Evolutionary conservation across 1,140 invertebrate species (phyloP).

Genomic region (Drosophila sechellia): DNA sequence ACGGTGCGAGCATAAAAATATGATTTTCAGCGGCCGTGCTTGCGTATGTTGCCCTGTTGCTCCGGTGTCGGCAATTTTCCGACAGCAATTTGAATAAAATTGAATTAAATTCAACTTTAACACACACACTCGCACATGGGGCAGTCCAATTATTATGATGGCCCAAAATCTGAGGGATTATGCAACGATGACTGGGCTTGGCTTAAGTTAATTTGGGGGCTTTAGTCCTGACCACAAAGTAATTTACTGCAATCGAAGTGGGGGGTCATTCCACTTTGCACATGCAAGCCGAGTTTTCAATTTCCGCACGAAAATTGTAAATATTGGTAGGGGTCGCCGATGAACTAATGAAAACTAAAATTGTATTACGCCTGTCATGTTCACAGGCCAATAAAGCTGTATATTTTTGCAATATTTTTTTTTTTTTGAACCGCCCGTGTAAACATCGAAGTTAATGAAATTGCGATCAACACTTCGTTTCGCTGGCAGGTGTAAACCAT

Average conservation of each 20-base stretch:
- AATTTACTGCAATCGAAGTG: slow-evolving; percentile 44
- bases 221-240: slow-evolving; percentile 31
- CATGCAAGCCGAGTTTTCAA: slow-evolving; percentile 18
- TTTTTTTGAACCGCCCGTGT: slow-evolving; percentile 8
- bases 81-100: slow-evolving; percentile 77
- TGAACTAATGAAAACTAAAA: slow-evolving; percentile 3
- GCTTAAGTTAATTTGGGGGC: slow-evolving; percentile 39
- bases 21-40: slow-evolving; percentile 56
- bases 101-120: slow-evolving; percentile 65
- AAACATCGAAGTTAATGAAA: slow-evolving; percentile 49
- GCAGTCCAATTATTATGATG: slow-evolving; percentile 63
- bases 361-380: slow-evolving; percentile 6
- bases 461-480: slow-evolving; percentile 42
- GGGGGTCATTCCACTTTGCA: not conserved
- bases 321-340: slow-evolving; percentile 1
- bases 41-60: slow-evolving; percentile 8
- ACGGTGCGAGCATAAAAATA: slow-evolving; percentile 67
- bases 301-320: slow-evolving; percentile 36
- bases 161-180: slow-evolving; percentile 51
- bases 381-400: slow-evolving; percentile 1
- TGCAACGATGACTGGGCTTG: slow-evolving; percentile 13
- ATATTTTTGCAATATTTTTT: slow-evolving; percentile 4
- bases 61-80: slow-evolving; percentile 61
- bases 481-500: slow-evolving; percentile 9
- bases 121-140: slow-evolving; percentile 3